Percentiles rank a stretch among this genome's conserved stretches.
phyloP scores from a whole-genome alignment of 2,797 vertebrate species.

The Cossypha heuglini region DNA sequence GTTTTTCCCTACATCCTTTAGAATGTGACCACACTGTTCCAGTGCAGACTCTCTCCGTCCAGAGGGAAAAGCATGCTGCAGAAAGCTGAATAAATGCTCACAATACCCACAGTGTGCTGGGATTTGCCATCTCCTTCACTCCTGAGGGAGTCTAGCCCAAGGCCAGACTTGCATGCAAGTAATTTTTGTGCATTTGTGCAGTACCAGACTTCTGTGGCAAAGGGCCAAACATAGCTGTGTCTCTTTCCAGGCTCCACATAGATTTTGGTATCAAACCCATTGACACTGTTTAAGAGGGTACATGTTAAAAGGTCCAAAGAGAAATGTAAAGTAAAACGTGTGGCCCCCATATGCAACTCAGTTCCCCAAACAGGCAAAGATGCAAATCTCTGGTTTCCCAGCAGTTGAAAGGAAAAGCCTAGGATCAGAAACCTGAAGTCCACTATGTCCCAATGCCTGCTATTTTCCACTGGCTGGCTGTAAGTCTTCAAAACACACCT shows the following conservation, averaged over 20 bases:
- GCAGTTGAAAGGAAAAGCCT: background rate
- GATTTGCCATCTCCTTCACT: background rate
- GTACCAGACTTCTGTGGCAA: background rate
- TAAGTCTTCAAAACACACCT: background rate
- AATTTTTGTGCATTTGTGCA: background rate
- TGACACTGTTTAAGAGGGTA: background rate
- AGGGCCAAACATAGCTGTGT: background rate
- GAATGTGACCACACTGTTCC: fast-evolving
- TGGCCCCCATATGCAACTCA: background rate
- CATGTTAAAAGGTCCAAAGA: background rate
- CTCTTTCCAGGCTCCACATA: background rate
- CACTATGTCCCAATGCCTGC: background rate
- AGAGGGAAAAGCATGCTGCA: background rate
- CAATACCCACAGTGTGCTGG: background rate
- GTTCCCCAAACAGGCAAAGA: background rate
- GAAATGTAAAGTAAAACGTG: background rate
- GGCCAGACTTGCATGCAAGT: background rate
- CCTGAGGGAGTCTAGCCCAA: background rate
- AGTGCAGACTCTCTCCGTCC: background rate
- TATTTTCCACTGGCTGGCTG: background rate
- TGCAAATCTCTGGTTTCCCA: background rate
- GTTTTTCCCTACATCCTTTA: background rate
- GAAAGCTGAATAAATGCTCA: background rate
- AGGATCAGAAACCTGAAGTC: background rate
- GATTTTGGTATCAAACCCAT: background rate